A percentile compares a stretch with the other conserved stretches of the same genome.
These are phyloP conservation scores for Polypedilum pembai DNA, from an alignment of 1,140 invertebrate genomes.

Conservation along the genomic window DNA sequence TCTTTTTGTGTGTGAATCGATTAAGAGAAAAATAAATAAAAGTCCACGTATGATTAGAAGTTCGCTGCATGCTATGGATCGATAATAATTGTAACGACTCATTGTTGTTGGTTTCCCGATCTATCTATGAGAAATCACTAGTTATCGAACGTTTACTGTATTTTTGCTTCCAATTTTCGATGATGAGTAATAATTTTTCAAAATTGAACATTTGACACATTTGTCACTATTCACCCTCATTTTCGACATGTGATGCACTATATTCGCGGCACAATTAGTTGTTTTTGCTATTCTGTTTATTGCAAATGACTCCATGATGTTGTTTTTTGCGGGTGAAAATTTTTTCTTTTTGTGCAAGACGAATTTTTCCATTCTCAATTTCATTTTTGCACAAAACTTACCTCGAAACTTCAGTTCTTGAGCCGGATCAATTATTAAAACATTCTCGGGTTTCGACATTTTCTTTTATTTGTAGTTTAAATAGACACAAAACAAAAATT, in stretches of 20 bases:
- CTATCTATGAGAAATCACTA: conserved; percentile 15
- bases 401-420: conserved; percentile 66
- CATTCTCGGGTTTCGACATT: conserved; percentile 52
- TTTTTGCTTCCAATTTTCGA: background rate
- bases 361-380: conserved; percentile 33
- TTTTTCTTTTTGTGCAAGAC: conserved; percentile 18
- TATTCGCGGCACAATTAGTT: conserved; percentile 9
- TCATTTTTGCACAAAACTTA: conserved; percentile 43
- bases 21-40: conserved; percentile 3
- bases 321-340: conserved; percentile 29
- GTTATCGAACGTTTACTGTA: background rate
- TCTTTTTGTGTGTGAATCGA: background rate
- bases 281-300: conserved; percentile 42
- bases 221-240: background rate
- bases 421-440: conserved; percentile 63
- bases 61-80: background rate
- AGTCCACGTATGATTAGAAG: background rate
- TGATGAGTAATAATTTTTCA: background rate
- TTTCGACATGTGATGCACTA: background rate
- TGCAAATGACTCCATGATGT: conserved; percentile 34
- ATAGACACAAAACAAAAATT: conserved; percentile 24
- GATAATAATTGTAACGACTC: conserved; percentile 29
- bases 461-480: conserved; percentile 32
- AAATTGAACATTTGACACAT: background rate
- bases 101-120: conserved; percentile 27